Conservation (phyloP, 2,113 vertebrate species). For the Narcine bancroftii region DNA sequence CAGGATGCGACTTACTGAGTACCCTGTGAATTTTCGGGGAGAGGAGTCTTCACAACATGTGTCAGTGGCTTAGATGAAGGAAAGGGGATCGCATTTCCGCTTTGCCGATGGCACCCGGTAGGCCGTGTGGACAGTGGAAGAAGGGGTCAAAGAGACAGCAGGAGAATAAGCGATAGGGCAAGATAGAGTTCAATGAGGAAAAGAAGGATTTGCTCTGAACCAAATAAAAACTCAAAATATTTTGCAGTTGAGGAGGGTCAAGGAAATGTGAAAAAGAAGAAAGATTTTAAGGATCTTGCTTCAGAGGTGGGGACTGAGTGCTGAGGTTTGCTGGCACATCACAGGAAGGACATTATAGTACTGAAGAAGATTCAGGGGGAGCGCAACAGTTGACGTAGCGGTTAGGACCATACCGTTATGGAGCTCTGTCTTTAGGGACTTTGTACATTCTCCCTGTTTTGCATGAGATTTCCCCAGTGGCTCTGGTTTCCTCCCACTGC, state of each 20-base stretch:
- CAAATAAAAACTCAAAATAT: background rate
- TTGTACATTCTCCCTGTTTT: too few species aligned
- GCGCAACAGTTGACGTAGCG: too few species aligned
- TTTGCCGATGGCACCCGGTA: background rate
- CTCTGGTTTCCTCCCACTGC: too few species aligned
- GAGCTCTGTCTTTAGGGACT: too few species aligned
- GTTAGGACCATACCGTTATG: too few species aligned
- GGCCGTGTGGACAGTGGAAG: background rate
- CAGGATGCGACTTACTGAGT: background rate
- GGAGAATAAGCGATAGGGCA: background rate
- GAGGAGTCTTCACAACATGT: too few species aligned
- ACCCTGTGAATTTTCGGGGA: too few species aligned
- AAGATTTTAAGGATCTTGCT: background rate
- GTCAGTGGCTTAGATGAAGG: background rate
- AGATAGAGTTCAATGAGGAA: background rate
- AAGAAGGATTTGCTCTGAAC: background rate
- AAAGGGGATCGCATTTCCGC: background rate
- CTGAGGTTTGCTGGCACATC: too few species aligned
- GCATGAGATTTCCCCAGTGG: too few species aligned
- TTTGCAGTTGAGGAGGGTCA: background rate
- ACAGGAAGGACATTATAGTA: too few species aligned
- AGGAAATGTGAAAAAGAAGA: background rate
- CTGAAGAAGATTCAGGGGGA: too few species aligned
- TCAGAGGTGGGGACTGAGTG: too few species aligned
- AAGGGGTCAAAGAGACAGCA: background rate